A percentile compares a stretch with the other conserved stretches of the same genome.
phyloP scores from a whole-genome alignment of 2,888 invertebrate genomes.

The Trissonchulus latispiculum region DNA sequence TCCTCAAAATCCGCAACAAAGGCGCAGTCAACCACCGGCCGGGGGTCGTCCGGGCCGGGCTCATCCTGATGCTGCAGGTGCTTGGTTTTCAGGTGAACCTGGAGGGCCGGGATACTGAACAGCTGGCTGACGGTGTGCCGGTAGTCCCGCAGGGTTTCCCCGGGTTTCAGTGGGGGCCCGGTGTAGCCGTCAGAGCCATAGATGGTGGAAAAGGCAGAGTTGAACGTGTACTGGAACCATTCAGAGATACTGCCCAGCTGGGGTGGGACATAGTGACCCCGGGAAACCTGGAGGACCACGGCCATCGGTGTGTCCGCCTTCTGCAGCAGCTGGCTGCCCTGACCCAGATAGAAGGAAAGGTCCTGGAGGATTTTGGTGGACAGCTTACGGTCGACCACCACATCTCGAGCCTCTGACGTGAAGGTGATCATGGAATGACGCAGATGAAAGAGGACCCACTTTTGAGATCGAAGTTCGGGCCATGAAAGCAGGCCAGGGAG shows the following conservation, averaged over 20 bases:
- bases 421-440: constrained; percentile 85
- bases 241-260: constrained; percentile 86
- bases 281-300: constrained; percentile 78
- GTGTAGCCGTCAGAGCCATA: background rate
- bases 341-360: constrained; percentile 73
- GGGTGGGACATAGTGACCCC: constrained; percentile 83
- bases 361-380: constrained; percentile 67
- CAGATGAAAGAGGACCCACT: constrained; percentile 87
- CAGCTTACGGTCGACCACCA: constrained; percentile 41
- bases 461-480: constrained; percentile 91
- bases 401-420: constrained; percentile 79
- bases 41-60: background rate
- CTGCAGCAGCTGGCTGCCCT: constrained; percentile 52
- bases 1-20: constrained; percentile 98
- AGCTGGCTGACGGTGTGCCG: constrained; percentile 86
- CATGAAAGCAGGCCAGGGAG: constrained; percentile 90
- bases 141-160: constrained; percentile 53
- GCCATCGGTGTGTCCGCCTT: constrained; percentile 70
- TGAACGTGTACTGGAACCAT: constrained; percentile 94
- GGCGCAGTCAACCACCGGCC: constrained; percentile 70
- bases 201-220: constrained; percentile 42
- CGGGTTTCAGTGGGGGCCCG: constrained; percentile 38
- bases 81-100: constrained; percentile 81
- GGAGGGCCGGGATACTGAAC: constrained; percentile 83
- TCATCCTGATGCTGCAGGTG: constrained; percentile 58